Evolutionary conservation across 2,888 invertebrate species (phyloP).

Genomic region (Quadriops clusia): DNA sequence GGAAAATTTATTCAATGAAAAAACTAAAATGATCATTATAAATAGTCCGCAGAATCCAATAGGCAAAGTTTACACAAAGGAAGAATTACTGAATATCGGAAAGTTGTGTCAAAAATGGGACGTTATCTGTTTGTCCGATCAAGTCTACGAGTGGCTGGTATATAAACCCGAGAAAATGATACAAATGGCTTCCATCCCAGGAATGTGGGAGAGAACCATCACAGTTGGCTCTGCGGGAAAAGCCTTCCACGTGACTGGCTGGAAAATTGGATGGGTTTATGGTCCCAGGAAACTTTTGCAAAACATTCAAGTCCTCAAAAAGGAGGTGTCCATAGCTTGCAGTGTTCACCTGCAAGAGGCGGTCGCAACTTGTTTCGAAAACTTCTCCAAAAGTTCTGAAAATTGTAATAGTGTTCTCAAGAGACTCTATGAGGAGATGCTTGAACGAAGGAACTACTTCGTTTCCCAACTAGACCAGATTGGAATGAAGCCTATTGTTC

Average conservation of each 20-base stretch:
- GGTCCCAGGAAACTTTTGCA: constrained; percentile 69
- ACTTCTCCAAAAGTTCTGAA: constrained; percentile 58
- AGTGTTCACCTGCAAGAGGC: constrained; percentile 87
- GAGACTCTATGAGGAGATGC: constrained; percentile 59
- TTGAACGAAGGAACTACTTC: constrained; percentile 68
- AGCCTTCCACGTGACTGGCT: constrained; percentile 94
- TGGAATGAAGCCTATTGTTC: constrained; percentile 82
- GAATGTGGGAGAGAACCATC: constrained; percentile 94
- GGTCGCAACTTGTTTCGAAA: constrained; percentile 76
- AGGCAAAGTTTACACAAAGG: constrained; percentile 71
- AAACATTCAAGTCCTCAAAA: constrained; percentile 79
- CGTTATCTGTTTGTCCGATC: constrained; percentile 84
- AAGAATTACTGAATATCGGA: constrained; percentile 67
- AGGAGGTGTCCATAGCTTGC: constrained; percentile 87
- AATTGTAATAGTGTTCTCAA: constrained; percentile 72
- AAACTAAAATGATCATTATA: constrained; percentile 86
- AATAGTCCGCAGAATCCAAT: constrained; percentile 97
- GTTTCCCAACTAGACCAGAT: constrained; percentile 59
- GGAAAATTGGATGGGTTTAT: constrained; percentile 95
- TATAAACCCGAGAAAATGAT: constrained; percentile 73
- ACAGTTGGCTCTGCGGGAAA: constrained; percentile 96
- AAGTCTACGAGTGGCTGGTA: constrained; percentile 96
- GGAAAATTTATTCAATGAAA: constrained; percentile 62
- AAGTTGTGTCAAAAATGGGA: constrained; percentile 84
- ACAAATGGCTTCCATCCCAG: constrained; percentile 84